Evolutionary conservation across 30 jellyfish, hydroid and myxozoan genomes (phyloP).

Genomic region (Hydra vulgaris): DNA sequence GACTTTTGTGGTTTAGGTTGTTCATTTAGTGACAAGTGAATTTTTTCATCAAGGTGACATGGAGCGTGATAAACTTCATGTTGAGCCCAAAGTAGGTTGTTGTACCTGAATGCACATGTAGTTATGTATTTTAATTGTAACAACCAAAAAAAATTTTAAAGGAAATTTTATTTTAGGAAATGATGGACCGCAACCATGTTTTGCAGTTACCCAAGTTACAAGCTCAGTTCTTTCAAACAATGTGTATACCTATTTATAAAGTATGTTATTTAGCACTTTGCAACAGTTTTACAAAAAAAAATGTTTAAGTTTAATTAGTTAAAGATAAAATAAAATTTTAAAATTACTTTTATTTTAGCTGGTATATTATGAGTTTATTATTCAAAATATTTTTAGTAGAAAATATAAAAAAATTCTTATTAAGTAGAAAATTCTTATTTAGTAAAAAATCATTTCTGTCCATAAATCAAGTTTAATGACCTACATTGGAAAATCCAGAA

Average conservation of each 20-base stretch:
- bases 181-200: slow-evolving; percentile 82
- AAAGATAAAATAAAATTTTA: background rate
- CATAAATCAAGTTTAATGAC: too few relatives aligned
- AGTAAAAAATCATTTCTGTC: too few relatives aligned
- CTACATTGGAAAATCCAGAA: too few relatives aligned
- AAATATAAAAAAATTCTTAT: too few relatives aligned
- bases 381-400: too few relatives aligned
- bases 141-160: too few relatives aligned
- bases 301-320: too few relatives aligned
- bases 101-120: too few relatives aligned
- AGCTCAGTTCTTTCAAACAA: slow-evolving; percentile 57
- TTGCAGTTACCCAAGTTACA: slow-evolving; percentile 74
- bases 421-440: too few relatives aligned
- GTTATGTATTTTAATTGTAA: background rate
- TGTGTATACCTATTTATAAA: slow-evolving; percentile 82
- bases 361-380: too few relatives aligned
- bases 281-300: background rate
- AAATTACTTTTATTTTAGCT: background rate
- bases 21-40: slow-evolving; percentile 87
- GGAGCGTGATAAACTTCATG: slow-evolving; percentile 69
- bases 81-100: slow-evolving; percentile 70
- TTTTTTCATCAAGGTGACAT: slow-evolving; percentile 93
- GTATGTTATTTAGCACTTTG: slow-evolving; percentile 18
- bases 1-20: slow-evolving; percentile 77
- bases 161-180: slow-evolving; percentile 39